Conservation (phyloP, 2,888 invertebrate genomes). For the Pinctada fucata region DNA sequence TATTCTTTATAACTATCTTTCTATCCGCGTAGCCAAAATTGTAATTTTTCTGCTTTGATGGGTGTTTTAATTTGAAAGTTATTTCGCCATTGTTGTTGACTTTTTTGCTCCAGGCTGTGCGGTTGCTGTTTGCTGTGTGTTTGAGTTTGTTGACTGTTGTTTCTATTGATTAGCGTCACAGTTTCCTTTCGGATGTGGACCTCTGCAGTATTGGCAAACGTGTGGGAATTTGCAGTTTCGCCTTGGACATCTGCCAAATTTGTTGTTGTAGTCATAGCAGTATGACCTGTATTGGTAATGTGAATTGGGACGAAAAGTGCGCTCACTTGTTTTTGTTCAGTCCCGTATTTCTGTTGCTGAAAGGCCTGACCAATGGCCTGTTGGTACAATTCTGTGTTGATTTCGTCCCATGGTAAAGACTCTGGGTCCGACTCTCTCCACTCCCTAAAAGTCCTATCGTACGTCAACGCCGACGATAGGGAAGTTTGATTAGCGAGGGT, state of each 20-base stretch:
- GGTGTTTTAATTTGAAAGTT: neutral
- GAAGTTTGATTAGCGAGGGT: neutral
- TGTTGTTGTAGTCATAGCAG: no score
- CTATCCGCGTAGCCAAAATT: neutral
- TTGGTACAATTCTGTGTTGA: no score
- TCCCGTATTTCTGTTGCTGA: no score
- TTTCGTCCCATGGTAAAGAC: neutral
- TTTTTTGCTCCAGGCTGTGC: neutral
- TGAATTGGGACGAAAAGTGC: no score
- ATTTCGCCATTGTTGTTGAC: neutral
- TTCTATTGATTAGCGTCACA: no score
- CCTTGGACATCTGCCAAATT: no score
- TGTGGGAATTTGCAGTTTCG: neutral
- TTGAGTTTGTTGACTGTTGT: no score
- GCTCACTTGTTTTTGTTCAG: no score
- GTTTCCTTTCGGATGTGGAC: neutral
- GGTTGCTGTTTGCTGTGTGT: neutral
- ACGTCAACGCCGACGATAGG: neutral
- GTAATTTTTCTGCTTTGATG: neutral
- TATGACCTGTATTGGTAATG: no score
- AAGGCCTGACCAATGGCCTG: neutral
- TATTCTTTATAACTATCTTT: neutral
- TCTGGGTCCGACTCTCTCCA: neutral
- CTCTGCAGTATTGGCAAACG: slow-evolving; percentile 5
- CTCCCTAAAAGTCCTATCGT: neutral